A percentile compares a stretch with the other conserved stretches of the same genome.
Evolutionary conservation across 2,888 invertebrate species (phyloP).

Genomic region (Cryptus armator): DNA sequence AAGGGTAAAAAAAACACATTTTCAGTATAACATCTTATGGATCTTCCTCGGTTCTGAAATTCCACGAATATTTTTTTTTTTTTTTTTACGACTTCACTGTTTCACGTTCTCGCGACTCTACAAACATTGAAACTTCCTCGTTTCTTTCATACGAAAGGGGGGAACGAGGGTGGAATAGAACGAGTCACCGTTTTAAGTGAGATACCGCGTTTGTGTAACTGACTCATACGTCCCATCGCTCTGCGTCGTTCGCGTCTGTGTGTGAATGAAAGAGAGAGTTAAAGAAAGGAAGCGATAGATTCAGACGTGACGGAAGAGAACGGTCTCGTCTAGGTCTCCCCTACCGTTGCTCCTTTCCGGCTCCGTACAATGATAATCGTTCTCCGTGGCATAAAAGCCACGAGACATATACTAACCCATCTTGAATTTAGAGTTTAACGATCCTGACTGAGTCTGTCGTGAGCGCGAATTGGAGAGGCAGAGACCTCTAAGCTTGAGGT

Average conservation of each 20-base stretch:
- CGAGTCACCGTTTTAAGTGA: slow-evolving; percentile 17
- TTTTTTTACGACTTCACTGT: not conserved
- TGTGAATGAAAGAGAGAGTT: slow-evolving; percentile 8
- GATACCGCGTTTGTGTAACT: slow-evolving; percentile 1
- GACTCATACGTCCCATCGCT: not conserved
- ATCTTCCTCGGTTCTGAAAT: not conserved
- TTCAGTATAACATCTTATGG: not conserved
- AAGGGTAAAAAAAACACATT: not conserved
- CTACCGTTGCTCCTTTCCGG: not conserved
- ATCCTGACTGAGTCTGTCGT: slow-evolving; percentile 60
- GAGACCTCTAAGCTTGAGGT: slow-evolving; percentile 64
- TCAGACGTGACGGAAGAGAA: slow-evolving; percentile 48
- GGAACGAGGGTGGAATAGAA: not conserved
- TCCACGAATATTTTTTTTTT: not conserved
- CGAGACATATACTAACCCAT: not conserved
- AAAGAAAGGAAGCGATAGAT: slow-evolving; percentile 41
- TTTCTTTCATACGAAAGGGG: not conserved
- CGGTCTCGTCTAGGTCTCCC: slow-evolving; percentile 1
- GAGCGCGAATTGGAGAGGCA: slow-evolving; percentile 26
- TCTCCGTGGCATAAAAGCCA: not conserved
- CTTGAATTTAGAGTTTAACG: slow-evolving; percentile 61
- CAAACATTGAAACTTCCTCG: slow-evolving; percentile 6
- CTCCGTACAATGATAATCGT: not conserved
- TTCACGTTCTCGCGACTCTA: not conserved
- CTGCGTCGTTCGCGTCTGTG: slow-evolving; percentile 17